Conservation (phyloP, 2,113 vertebrate genomes). For the Elgaria multicarinata region DNA sequence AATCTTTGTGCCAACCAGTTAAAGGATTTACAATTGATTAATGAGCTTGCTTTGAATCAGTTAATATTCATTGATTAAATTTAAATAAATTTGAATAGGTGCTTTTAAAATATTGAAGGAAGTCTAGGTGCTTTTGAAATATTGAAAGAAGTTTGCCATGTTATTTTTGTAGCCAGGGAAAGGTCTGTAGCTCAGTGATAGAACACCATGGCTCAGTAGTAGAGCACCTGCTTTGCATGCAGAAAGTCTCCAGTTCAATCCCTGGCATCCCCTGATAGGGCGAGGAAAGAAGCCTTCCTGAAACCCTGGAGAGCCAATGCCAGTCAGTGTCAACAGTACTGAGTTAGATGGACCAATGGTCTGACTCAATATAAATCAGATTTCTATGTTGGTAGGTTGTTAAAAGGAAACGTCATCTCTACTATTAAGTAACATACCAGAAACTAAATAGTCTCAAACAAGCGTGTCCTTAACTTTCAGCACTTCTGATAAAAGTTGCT, state of each 20-base stretch:
- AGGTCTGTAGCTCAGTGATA: too few relatives aligned
- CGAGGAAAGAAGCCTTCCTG: too few relatives aligned
- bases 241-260: too few relatives aligned
- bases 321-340: too few relatives aligned
- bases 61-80: not conserved
- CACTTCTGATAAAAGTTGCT: not conserved
- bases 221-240: too few relatives aligned
- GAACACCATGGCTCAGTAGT: too few relatives aligned
- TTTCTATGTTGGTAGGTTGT: not conserved
- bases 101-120: not conserved
- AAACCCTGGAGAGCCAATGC: too few relatives aligned
- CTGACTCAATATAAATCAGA: too few relatives aligned
- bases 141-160: not conserved
- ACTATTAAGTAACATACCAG: not conserved
- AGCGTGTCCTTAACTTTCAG: not conserved
- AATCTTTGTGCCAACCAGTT: not conserved
- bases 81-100: slow-evolving; percentile 2
- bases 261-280: too few relatives aligned
- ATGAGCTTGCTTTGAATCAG: not conserved
- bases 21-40: not conserved
- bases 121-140: not conserved
- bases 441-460: not conserved
- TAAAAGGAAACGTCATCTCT: not conserved
- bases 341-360: too few relatives aligned
- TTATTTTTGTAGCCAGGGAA: not conserved